These are phyloP conservation scores for Drosophila subpulchrella DNA, from an alignment of 1,140 invertebrate species.

Conservation along the genomic window DNA sequence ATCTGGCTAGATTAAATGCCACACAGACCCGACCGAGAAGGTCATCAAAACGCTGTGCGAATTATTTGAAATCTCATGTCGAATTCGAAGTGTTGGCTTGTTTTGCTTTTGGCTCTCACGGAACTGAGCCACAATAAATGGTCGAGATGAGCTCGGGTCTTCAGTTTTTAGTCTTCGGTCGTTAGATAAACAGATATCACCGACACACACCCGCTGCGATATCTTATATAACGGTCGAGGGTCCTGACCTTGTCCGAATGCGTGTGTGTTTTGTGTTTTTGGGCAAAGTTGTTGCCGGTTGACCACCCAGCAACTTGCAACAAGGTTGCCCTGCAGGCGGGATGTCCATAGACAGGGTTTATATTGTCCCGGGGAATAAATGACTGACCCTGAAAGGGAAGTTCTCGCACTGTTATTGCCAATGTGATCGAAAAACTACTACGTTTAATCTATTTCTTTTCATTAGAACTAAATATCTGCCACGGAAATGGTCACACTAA, in stretches of 20 bases:
- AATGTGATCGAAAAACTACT: neutral
- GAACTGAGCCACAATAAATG: slow-evolving; percentile 46
- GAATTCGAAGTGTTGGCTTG: neutral
- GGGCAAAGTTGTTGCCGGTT: slow-evolving; percentile 8
- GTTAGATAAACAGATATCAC: slow-evolving; percentile 28
- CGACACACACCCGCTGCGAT: slow-evolving; percentile 39
- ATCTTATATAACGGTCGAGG: slow-evolving; percentile 35
- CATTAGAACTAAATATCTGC: too few species aligned
- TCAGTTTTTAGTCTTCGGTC: slow-evolving; percentile 23
- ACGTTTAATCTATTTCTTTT: neutral
- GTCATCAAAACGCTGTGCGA: slow-evolving; percentile 78
- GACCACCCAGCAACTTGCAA: slow-evolving; percentile 44
- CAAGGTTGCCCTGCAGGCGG: slow-evolving; percentile 37
- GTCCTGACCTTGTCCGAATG: slow-evolving; percentile 52
- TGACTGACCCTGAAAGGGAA: slow-evolving; percentile 32
- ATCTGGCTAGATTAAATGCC: slow-evolving; percentile 79
- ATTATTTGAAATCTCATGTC: slow-evolving; percentile 60
- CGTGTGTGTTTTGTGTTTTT: slow-evolving; percentile 7
- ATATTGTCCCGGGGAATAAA: slow-evolving; percentile 4
- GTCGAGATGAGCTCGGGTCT: slow-evolving; percentile 21
- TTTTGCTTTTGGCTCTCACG: slow-evolving; percentile 33
- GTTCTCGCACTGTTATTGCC: neutral
- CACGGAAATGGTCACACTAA: neutral
- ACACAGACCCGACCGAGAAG: slow-evolving; percentile 68
- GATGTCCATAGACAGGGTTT: slow-evolving; percentile 15